Conservation (phyloP, 2,113 vertebrate species). For the Esox niger region DNA sequence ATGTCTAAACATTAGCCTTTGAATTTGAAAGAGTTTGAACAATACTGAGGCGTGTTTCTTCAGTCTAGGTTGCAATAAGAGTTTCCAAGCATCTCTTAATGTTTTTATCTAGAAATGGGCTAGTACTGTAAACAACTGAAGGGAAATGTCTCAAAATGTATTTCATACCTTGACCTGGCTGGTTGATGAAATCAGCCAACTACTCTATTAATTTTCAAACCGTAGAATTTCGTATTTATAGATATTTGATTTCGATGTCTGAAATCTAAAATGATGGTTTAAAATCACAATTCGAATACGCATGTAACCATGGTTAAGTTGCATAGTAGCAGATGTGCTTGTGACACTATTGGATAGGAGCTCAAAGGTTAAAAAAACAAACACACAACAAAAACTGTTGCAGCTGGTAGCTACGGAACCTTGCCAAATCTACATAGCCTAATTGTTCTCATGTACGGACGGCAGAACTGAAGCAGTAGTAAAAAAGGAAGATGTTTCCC, state of each 20-base stretch:
- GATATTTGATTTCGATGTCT: too few species aligned
- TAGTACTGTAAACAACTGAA: neutral
- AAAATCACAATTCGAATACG: conserved; percentile 78
- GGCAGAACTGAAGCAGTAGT: conserved; percentile 50
- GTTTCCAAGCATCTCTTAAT: conserved; percentile 14
- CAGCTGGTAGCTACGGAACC: conserved; percentile 74
- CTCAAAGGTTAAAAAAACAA: conserved; percentile 77
- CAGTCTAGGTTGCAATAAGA: neutral
- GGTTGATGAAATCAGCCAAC: neutral
- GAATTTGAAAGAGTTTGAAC: neutral
- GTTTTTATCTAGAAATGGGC: neutral
- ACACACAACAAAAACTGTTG: conserved; percentile 82
- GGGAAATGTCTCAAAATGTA: neutral
- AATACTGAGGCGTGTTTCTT: neutral
- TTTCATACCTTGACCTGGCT: neutral
- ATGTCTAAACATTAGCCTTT: too few species aligned
- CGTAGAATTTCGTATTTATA: too few species aligned
- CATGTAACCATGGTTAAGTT: conserved; percentile 76
- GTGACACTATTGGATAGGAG: conserved; percentile 68
- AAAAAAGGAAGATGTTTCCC: conserved; percentile 55
- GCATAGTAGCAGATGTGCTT: conserved; percentile 82
- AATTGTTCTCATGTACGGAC: conserved; percentile 75
- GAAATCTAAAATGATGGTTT: too few species aligned
- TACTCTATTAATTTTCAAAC: neutral
- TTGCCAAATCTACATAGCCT: conserved; percentile 68